These are phyloP conservation scores for Drosophila funebris DNA, from an alignment of 1,140 invertebrate genomes.

Conservation along the genomic window DNA sequence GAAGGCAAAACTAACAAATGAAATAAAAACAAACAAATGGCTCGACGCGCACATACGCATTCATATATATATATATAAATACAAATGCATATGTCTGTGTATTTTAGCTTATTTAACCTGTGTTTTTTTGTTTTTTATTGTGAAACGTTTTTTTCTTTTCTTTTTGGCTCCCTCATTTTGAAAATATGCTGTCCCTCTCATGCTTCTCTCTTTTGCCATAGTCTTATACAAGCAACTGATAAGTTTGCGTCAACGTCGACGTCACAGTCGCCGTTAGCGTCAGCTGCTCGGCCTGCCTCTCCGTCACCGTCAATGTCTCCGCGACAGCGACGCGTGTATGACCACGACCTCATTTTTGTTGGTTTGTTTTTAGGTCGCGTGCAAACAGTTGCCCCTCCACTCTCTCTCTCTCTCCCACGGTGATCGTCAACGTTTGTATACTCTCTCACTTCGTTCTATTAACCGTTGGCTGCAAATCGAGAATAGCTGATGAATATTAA, in stretches of 20 bases:
- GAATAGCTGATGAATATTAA: background rate
- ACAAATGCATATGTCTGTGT: background rate
- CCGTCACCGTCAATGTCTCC: background rate
- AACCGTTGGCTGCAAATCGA: background rate
- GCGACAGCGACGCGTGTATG: constrained; percentile 45
- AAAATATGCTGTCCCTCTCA: background rate
- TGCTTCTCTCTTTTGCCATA: background rate
- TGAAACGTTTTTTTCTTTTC: constrained; percentile 1
- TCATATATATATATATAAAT: background rate
- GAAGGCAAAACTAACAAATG: constrained; percentile 22
- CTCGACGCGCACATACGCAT: background rate
- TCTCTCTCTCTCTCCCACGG: background rate
- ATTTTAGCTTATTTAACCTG: constrained; percentile 4
- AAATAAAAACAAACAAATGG: constrained; percentile 62
- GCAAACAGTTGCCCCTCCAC: constrained; percentile 46
- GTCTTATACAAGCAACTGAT: constrained; percentile 43
- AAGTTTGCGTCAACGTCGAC: constrained; percentile 46
- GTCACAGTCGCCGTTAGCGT: constrained; percentile 14
- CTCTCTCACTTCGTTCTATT: background rate
- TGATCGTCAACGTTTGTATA: constrained; percentile 13
- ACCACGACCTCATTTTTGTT: constrained; percentile 68
- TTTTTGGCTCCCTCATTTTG: background rate
- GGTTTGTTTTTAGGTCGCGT: constrained; percentile 75
- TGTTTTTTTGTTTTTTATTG: constrained; percentile 8
- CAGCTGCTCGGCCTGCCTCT: constrained; percentile 9